A percentile compares a stretch with the other conserved stretches of the same genome.
Evolutionary conservation across 2,888 invertebrate genomes (phyloP).

Genomic region (Coenonympha arcania): DNA sequence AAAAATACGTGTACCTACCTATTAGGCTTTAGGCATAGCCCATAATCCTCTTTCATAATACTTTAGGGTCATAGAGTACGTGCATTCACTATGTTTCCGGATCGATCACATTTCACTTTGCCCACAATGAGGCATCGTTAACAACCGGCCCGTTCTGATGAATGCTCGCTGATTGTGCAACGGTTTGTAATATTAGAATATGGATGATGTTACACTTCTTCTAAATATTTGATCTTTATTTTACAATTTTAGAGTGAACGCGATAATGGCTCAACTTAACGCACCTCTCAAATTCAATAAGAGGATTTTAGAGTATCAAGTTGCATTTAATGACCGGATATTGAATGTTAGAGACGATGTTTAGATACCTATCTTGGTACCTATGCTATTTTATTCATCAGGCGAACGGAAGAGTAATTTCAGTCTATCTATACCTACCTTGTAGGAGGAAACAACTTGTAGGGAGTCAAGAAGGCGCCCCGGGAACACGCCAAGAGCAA

Average conservation of each 20-base stretch:
- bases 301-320: neutral
- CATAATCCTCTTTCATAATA: constrained; percentile 3
- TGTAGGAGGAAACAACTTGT: too few species aligned
- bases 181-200: constrained; percentile 39
- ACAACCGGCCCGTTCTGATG: constrained; percentile 39
- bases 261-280: neutral
- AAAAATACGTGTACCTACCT: too few species aligned
- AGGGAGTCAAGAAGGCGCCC: too few species aligned
- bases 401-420: too few species aligned
- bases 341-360: too few species aligned
- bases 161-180: constrained; percentile 48
- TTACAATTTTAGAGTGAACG: constrained; percentile 1
- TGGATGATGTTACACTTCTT: constrained; percentile 44
- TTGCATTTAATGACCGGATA: too few species aligned
- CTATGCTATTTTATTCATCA: too few species aligned
- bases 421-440: too few species aligned
- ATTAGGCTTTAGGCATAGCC: constrained; percentile 3
- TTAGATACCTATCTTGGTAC: too few species aligned
- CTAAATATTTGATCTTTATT: constrained; percentile 13
- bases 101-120: constrained; percentile 40
- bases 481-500: too few species aligned
- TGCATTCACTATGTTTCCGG: constrained; percentile 23
- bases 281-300: neutral
- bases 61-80: constrained; percentile 7
- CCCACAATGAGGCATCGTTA: constrained; percentile 39